Percentiles rank a stretch among this genome's conserved stretches.
phyloP scores from a whole-genome alignment of 2,797 vertebrate species.

The Hirundo rustica region DNA sequence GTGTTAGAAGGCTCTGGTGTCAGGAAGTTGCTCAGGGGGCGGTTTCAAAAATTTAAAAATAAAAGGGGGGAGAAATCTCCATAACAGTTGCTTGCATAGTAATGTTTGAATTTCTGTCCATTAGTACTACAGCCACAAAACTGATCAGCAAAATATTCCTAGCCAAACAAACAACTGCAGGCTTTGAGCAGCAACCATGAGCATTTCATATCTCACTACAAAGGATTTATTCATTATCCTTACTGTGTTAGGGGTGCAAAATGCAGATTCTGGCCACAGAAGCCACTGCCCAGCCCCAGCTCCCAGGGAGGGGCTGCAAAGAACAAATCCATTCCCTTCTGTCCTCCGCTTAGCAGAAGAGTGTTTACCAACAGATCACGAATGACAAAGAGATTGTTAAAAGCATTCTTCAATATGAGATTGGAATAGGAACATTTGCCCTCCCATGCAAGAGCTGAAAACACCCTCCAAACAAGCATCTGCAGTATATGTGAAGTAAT shows the following conservation, averaged over 20 bases:
- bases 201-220: not conserved
- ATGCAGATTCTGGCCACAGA: not conserved
- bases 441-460: not conserved
- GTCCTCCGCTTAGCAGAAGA: not conserved
- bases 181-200: not conserved
- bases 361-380: not conserved
- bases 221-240: not conserved
- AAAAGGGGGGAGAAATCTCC: not conserved
- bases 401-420: not conserved
- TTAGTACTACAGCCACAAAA: not conserved
- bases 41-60: not conserved
- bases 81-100: not conserved
- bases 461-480: not conserved
- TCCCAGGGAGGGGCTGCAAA: not conserved
- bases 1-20: not conserved
- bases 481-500: not conserved
- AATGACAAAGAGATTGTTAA: not conserved
- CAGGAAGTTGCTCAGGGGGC: slow-evolving; percentile 12
- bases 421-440: not conserved
- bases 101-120: not conserved
- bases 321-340: not conserved
- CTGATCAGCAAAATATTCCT: not conserved
- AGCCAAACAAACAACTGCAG: not conserved
- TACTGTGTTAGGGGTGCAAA: not conserved
- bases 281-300: not conserved